phyloP scores from a whole-genome alignment of 1,140 invertebrate genomes.

The Halyomorpha halys region DNA sequence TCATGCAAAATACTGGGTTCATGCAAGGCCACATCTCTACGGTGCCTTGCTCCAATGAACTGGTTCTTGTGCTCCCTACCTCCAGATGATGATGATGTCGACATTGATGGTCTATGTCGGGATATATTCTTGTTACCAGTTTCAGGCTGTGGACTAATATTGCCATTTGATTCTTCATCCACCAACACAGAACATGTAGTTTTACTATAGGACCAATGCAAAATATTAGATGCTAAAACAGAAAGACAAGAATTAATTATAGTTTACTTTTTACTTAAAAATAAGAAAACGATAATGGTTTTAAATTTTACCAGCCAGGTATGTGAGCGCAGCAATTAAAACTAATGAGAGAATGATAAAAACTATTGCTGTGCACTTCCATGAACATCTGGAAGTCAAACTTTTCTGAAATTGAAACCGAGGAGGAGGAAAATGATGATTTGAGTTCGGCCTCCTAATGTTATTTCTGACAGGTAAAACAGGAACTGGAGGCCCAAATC shows the following conservation, averaged over 20 bases:
- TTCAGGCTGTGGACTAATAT: constrained; percentile 29
- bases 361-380: constrained; percentile 79
- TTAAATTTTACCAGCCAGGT: constrained; percentile 66
- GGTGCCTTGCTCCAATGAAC: constrained; percentile 34
- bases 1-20: constrained; percentile 34
- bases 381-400: constrained; percentile 72
- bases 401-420: constrained; percentile 82
- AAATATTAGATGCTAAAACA: constrained; percentile 61
- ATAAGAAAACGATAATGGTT: neutral
- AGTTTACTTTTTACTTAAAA: neutral
- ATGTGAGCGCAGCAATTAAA: constrained; percentile 67
- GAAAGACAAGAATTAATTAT: constrained; percentile 21
- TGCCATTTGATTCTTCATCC: constrained; percentile 47
- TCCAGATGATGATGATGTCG: constrained; percentile 44
- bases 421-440: constrained; percentile 50
- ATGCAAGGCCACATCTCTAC: constrained; percentile 55
- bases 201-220: constrained; percentile 67
- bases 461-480: constrained; percentile 64
- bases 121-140: constrained; percentile 28
- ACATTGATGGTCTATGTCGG: constrained; percentile 26
- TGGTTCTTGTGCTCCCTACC: constrained; percentile 41
- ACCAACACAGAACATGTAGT: constrained; percentile 73
- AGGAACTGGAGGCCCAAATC: constrained; percentile 54
- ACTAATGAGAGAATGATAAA: constrained; percentile 72
- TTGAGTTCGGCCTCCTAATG: constrained; percentile 47